These are phyloP conservation scores for Monomorium pharaonis DNA, from an alignment of 1,140 invertebrate species.

Conservation along the genomic window DNA sequence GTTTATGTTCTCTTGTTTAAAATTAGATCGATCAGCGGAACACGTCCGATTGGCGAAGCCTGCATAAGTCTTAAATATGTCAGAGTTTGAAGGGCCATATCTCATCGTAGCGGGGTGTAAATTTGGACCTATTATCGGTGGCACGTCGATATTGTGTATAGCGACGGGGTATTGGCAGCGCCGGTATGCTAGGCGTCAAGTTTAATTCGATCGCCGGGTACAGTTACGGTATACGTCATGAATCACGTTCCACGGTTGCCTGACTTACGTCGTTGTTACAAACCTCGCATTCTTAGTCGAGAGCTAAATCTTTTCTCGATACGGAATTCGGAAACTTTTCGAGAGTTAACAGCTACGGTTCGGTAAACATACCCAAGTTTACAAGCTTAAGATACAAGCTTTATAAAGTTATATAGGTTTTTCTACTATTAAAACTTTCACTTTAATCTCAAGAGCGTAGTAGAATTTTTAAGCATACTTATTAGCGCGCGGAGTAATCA, in stretches of 20 bases:
- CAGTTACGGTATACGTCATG: slow-evolving; percentile 63
- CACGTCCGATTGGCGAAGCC: background rate
- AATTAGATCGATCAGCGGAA: background rate
- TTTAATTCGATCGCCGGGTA: slow-evolving; percentile 73
- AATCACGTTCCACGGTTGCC: slow-evolving; percentile 68
- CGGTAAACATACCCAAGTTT: slow-evolving; percentile 50
- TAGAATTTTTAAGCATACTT: slow-evolving; percentile 6
- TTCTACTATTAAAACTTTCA: slow-evolving; percentile 54
- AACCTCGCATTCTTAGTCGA: slow-evolving; percentile 36
- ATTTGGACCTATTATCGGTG: slow-evolving; percentile 59
- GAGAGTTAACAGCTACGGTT: slow-evolving; percentile 37
- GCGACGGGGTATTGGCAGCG: slow-evolving; percentile 44
- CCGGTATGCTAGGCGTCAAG: slow-evolving; percentile 52
- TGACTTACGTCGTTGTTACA: slow-evolving; percentile 46
- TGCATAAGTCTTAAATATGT: slow-evolving; percentile 33
- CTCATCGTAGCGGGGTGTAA: slow-evolving; percentile 43
- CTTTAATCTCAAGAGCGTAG: slow-evolving; percentile 39
- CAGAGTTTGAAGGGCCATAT: slow-evolving; percentile 52
- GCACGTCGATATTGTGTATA: slow-evolving; percentile 50
- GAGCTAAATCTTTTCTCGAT: slow-evolving; percentile 51
- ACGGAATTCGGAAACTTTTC: slow-evolving; percentile 45
- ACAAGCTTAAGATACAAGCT: slow-evolving; percentile 53
- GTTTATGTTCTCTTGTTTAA: background rate
- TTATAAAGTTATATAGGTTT: slow-evolving; percentile 52
- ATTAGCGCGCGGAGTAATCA: slow-evolving; percentile 9